Percentiles rank a stretch among this genome's conserved stretches.
Conservation (phyloP, 1,140 invertebrate genomes). For the Cyclargus thomasi region DNA sequence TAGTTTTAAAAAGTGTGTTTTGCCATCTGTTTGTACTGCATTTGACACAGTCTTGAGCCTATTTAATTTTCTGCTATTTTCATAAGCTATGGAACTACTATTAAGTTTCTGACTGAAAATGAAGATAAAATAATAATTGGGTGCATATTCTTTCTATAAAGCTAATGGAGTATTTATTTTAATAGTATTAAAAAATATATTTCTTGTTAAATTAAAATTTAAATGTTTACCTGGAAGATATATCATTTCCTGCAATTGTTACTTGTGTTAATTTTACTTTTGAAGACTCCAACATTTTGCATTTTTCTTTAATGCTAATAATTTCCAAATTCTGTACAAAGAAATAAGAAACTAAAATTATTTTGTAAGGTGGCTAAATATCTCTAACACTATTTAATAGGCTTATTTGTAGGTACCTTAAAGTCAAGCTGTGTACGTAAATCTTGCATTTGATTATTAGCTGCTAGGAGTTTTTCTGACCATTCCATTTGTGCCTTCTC, state of each 20-base stretch:
- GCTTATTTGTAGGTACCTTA: conserved; percentile 41
- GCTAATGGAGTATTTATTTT: too few species aligned
- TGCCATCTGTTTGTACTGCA: conserved; percentile 47
- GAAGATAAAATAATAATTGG: neutral
- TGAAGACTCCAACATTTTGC: conserved; percentile 59
- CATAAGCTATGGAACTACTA: conserved; percentile 24
- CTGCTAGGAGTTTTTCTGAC: conserved; percentile 46
- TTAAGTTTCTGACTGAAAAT: conserved; percentile 43
- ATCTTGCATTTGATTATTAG: conserved; percentile 52
- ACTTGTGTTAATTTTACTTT: conserved; percentile 65
- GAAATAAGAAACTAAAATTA: neutral
- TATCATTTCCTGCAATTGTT: conserved; percentile 45
- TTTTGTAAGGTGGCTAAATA: neutral
- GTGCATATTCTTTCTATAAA: too few species aligned
- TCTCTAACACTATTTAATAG: neutral
- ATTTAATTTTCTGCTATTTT: conserved; percentile 26
- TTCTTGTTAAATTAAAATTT: conserved; percentile 4
- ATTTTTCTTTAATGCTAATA: conserved; percentile 65
- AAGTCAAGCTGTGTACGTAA: conserved; percentile 64
- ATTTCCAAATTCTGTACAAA: conserved; percentile 68
- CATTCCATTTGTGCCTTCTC: conserved; percentile 63
- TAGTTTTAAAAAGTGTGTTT: conserved; percentile 43
- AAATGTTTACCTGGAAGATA: conserved; percentile 44
- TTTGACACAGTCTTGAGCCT: conserved; percentile 38
- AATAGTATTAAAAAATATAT: too few species aligned